Evolutionary conservation across 2,888 invertebrate species (phyloP).

Genomic region (Hofmannophila pseudospretella): DNA sequence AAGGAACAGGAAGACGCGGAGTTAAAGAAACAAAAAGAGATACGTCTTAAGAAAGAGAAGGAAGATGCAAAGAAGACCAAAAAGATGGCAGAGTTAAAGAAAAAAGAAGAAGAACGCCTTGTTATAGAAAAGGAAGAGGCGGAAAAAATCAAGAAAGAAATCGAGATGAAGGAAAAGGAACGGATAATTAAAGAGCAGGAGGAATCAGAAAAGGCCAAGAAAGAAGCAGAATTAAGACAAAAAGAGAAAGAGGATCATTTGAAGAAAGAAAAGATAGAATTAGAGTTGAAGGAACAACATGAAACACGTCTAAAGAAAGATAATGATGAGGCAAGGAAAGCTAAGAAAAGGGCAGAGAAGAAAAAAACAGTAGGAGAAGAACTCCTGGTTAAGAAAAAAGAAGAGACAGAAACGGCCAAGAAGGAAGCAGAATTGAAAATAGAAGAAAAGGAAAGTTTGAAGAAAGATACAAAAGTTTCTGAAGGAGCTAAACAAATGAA

Average conservation of each 20-base stretch:
- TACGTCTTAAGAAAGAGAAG: conserved; percentile 11
- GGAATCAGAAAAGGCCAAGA: conserved; percentile 9
- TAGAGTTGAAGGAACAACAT: conserved; percentile 6
- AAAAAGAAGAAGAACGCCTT: conserved; percentile 3
- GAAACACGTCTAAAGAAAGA: conserved; percentile 9
- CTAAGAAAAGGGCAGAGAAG: conserved; percentile 10
- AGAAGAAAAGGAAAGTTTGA: conserved; percentile 9
- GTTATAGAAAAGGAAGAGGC: conserved; percentile 11
- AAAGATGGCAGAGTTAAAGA: conserved; percentile 2
- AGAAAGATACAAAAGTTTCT: no score
- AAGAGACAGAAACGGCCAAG: conserved; percentile 14
- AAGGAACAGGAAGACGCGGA: conserved; percentile 6
- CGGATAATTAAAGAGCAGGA: conserved; percentile 3
- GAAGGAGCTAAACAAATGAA: conserved; percentile 10
- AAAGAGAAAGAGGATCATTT: conserved; percentile 10
- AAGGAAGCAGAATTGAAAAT: conserved; percentile 7
- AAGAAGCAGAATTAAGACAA: conserved; percentile 10
- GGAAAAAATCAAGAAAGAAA: conserved; percentile 3
- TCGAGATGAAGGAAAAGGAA: neutral
- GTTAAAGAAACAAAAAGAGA: conserved; percentile 5
- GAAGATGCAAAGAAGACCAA: conserved; percentile 6
- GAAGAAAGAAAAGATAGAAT: neutral
- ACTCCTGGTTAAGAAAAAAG: conserved; percentile 6
- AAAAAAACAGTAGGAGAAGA: conserved; percentile 10
- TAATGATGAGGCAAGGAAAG: conserved; percentile 8